These are phyloP conservation scores for Agonopterix subpropinquella DNA, from an alignment of 2,888 invertebrate species.

Conservation along the genomic window DNA sequence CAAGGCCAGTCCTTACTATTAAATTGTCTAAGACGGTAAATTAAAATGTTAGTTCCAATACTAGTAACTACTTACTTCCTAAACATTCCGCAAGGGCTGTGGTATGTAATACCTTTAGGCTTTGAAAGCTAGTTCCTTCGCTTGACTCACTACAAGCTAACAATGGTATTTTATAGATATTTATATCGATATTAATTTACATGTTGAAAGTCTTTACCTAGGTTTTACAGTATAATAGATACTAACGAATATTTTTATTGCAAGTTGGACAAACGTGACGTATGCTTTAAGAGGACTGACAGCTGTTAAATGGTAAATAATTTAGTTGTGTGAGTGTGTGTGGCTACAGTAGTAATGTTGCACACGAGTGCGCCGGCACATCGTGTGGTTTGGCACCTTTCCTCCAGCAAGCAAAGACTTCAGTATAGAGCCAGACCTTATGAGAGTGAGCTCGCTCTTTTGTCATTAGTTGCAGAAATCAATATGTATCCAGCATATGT, in stretches of 20 bases:
- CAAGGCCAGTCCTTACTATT: no score
- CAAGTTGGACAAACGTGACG: conserved; percentile 49
- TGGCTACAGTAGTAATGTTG: not conserved
- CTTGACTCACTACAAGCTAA: conserved; percentile 7
- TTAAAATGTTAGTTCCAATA: no score
- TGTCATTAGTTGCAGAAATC: no score
- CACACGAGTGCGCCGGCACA: not conserved
- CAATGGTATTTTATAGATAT: conserved; percentile 21
- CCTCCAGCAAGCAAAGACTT: not conserved
- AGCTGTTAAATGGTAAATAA: conserved; percentile 38
- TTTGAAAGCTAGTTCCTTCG: conserved; percentile 9
- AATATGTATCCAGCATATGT: no score
- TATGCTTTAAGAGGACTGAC: conserved; percentile 36
- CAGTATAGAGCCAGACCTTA: no score
- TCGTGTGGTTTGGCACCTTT: not conserved
- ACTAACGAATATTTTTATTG: conserved; percentile 22
- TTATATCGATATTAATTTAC: conserved; percentile 9
- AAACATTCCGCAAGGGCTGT: no score
- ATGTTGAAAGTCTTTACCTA: not conserved
- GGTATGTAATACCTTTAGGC: not conserved
- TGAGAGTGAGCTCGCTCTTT: no score
- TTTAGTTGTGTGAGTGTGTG: conserved; percentile 4
- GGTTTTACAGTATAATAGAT: not conserved
- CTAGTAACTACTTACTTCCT: no score
- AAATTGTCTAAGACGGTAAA: no score